Evolutionary conservation across 2,888 invertebrate species (phyloP), one percentile per base, ranked within the genome.

Genomic region (Pasiphila rectangulata): DNA sequence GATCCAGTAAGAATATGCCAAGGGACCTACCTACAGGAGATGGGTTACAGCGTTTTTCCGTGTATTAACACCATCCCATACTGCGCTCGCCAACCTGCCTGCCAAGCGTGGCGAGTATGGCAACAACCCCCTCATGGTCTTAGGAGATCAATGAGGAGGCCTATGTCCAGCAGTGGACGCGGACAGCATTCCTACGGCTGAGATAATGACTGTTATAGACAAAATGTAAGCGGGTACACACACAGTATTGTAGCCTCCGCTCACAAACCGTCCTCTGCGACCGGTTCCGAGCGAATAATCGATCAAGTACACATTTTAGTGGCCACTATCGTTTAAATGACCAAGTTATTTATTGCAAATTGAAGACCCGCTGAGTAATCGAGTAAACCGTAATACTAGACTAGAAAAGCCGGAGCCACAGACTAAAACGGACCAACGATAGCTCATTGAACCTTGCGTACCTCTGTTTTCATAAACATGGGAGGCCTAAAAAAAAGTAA

Each of bases 301-400:
- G 52, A 57, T 55, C 53, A 48, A 57, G 53, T 51, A 56, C 59
- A 57, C 55, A 55, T 56, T 56, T 51, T 51, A 59, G 54, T 46
- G 50, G 42, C 46, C 36, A 51, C 48, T 48, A 54, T 43, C 50
- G 50, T 46, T 57, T 49, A 49, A 51, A 55, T 53, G 46, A 50
- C 49, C 34, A 38, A 48, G 43, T 35, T 37, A 50, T 55, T 47
- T 49, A 52, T 46, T 38, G 34, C 32, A 36, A 29, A 51, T 51
- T 51, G 35, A 51, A 44, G 47, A 46, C 50, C 38, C 32, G 20
- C 36, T 40, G 47, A 41, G 50, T 52, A 44, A 44, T 40, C 38
- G 39, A 34, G 32, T 38, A 36, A 34, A 20, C 19, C 7, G 15
- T 20, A 36, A 43, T 17, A 17, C 19, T 15, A 44, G 15, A 24